A percentile compares a stretch with the other conserved stretches of the same genome.
Conservation (phyloP, 2,113 vertebrate genomes). For the Silurus meridionalis region DNA sequence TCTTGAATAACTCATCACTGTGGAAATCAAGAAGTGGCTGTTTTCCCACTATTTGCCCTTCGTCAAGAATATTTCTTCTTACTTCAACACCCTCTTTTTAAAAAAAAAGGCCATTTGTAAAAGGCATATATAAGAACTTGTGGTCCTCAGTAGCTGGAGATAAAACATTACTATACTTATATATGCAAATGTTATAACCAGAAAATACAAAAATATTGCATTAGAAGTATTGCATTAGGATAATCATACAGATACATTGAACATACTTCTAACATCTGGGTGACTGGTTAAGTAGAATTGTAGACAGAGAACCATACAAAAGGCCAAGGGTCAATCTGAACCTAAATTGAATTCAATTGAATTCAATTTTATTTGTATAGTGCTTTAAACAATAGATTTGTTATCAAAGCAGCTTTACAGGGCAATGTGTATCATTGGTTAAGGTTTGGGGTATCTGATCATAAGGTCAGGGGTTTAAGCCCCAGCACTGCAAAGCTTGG, state of each 20-base stretch:
- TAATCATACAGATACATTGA: neutral
- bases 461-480: too few species aligned
- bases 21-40: neutral
- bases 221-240: neutral
- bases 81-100: neutral
- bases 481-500: too few species aligned
- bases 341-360: neutral
- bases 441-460: too few species aligned
- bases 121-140: neutral
- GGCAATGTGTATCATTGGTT: too few species aligned
- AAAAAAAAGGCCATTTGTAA: neutral
- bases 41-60: neutral
- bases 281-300: neutral
- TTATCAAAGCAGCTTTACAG: too few species aligned
- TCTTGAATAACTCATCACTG: conserved; percentile 12
- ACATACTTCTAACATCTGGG: neutral
- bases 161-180: neutral
- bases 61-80: neutral
- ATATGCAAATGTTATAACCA: neutral
- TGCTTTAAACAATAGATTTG: too few species aligned
- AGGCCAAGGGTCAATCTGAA: neutral
- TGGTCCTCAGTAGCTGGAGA: neutral
- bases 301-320: neutral
- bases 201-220: neutral
- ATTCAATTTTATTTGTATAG: too few species aligned